A percentile compares a stretch with the other conserved stretches of the same genome.
Evolutionary conservation across 2,888 invertebrate species (phyloP).

Genomic region (Amblyteles armatorius): DNA sequence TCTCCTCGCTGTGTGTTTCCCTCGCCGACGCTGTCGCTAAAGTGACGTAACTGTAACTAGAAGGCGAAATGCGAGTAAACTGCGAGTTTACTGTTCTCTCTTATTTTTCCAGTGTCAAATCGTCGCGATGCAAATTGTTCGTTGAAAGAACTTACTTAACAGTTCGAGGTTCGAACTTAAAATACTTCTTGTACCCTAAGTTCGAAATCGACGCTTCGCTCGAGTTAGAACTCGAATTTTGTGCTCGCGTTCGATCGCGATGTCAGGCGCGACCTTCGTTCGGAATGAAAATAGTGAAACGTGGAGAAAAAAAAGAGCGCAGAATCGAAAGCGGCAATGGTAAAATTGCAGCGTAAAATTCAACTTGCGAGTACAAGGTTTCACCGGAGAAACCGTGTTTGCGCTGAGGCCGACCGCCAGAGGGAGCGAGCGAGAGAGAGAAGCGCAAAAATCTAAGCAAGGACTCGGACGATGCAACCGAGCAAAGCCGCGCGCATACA

Average conservation of each 20-base stretch:
- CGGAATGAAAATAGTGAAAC: background rate
- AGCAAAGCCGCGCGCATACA: slow-evolving; percentile 58
- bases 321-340: background rate
- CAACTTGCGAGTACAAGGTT: slow-evolving; percentile 12
- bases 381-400: slow-evolving; percentile 6
- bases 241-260: background rate
- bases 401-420: background rate
- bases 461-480: slow-evolving; percentile 64
- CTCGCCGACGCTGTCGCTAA: background rate
- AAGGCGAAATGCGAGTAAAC: slow-evolving; percentile 29
- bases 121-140: background rate
- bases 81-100: background rate
- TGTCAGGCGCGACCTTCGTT: background rate
- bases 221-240: background rate
- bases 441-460: slow-evolving; percentile 70
- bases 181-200: background rate
- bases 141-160: background rate
- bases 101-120: background rate
- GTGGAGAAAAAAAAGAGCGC: background rate
- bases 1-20: slow-evolving; percentile 9
- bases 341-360: slow-evolving; percentile 2
- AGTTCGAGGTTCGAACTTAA: background rate
- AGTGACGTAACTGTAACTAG: slow-evolving; percentile 45
- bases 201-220: background rate
- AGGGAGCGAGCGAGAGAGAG: slow-evolving; percentile 15